Conservation (phyloP, 2,888 invertebrate genomes). For the Nudaria mundana region DNA sequence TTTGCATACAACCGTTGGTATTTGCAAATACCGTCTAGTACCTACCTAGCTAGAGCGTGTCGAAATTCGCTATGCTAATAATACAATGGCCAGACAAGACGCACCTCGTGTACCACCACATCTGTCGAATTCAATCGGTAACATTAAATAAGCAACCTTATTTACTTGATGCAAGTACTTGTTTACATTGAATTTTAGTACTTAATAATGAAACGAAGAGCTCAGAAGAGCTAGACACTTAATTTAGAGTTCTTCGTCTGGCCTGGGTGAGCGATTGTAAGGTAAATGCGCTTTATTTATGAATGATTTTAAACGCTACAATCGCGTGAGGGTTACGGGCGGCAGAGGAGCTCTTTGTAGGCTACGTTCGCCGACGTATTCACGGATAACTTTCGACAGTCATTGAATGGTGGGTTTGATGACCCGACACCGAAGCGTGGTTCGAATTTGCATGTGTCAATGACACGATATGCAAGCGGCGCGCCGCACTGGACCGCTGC, state of each 20-base stretch:
- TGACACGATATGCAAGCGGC: slow-evolving; percentile 74
- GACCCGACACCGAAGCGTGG: slow-evolving; percentile 68
- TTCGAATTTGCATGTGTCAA: slow-evolving; percentile 79
- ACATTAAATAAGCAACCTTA: slow-evolving; percentile 47
- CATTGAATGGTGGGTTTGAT: slow-evolving; percentile 74
- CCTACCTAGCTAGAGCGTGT: slow-evolving; percentile 59
- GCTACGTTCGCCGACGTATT: slow-evolving; percentile 52
- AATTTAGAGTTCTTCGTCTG: slow-evolving; percentile 48
- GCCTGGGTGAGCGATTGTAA: slow-evolving; percentile 41
- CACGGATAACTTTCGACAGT: slow-evolving; percentile 77
- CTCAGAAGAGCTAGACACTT: slow-evolving; percentile 58
- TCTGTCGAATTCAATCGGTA: slow-evolving; percentile 46
- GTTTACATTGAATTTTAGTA: slow-evolving; percentile 36
- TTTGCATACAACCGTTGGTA: slow-evolving; percentile 68
- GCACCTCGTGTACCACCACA: slow-evolving; percentile 57
- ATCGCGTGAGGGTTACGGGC: slow-evolving; percentile 41
- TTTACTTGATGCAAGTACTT: slow-evolving; percentile 35
- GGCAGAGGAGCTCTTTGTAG: slow-evolving; percentile 49
- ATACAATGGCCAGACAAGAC: slow-evolving; percentile 73
- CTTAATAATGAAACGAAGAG: slow-evolving; percentile 44
- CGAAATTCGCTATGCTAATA: slow-evolving; percentile 75
- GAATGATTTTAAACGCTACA: slow-evolving; percentile 50
- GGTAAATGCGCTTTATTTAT: slow-evolving; percentile 55
- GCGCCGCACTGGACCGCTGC: slow-evolving; percentile 44
- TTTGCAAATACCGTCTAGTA: slow-evolving; percentile 64